Evolutionary conservation across 2,797 vertebrate genomes (phyloP).

Genomic region (Carduelis carduelis): DNA sequence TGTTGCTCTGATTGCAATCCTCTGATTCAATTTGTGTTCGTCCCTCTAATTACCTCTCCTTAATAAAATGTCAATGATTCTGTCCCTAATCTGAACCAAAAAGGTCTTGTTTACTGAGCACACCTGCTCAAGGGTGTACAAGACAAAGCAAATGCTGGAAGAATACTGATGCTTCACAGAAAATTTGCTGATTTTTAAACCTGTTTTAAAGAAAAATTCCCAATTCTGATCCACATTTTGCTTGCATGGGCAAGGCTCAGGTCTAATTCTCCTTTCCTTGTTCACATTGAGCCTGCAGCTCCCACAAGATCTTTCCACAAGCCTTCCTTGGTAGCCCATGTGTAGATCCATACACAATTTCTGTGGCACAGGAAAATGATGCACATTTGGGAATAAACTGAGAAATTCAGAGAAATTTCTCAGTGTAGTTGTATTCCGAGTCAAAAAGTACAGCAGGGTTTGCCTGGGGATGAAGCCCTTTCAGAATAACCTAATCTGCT

Average conservation of each 20-base stretch:
- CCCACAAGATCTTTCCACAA: not conserved
- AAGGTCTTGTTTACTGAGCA: not conserved
- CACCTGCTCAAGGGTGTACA: not conserved
- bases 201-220: not conserved
- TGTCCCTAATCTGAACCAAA: not conserved
- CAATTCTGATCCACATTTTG: not conserved
- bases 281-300: not conserved
- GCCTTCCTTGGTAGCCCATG: not conserved
- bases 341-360: fast-evolving
- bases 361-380: not conserved
- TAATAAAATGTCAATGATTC: not conserved
- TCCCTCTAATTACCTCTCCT: not conserved
- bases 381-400: not conserved
- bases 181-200: not conserved
- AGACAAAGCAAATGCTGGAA: not conserved
- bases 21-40: not conserved
- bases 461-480: not conserved
- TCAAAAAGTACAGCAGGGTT: not conserved
- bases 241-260: not conserved
- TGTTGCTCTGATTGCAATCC: not conserved
- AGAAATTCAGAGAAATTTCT: not conserved
- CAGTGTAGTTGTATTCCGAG: not conserved
- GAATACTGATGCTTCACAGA: not conserved
- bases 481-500: not conserved
- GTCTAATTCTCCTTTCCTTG: not conserved